These are phyloP conservation scores for Tetramorium bicarinatum DNA, from an alignment of 2,888 invertebrate genomes.

Conservation along the genomic window DNA sequence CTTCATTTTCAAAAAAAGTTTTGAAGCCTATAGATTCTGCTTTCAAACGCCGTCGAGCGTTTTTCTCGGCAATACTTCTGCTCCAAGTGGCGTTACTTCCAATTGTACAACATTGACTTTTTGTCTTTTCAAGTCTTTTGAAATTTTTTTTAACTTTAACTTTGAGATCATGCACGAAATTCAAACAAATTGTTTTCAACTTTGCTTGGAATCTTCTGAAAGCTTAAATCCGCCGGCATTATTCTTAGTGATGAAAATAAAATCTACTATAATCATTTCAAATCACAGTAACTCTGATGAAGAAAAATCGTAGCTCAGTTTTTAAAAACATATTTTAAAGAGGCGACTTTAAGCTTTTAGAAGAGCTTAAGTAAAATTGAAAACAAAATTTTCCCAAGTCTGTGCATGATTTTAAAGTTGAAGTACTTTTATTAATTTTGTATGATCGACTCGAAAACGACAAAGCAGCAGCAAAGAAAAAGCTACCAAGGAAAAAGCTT, in stretches of 20 bases:
- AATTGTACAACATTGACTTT: slow-evolving; percentile 19
- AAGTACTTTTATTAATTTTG: slow-evolving; percentile 27
- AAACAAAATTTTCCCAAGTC: slow-evolving; percentile 10
- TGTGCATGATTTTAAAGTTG: background rate
- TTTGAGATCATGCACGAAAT: slow-evolving; percentile 12
- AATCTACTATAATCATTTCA: background rate
- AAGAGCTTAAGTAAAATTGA: slow-evolving; percentile 4
- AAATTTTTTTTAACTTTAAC: slow-evolving; percentile 26
- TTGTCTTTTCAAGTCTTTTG: slow-evolving; percentile 4
- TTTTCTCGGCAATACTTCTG: slow-evolving; percentile 22
- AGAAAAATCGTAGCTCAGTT: slow-evolving; percentile 19
- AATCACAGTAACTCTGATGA: background rate
- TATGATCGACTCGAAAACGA: slow-evolving; percentile 3
- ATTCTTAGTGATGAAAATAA: slow-evolving; percentile 1
- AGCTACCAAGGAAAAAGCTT: background rate
- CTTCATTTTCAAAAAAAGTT: background rate
- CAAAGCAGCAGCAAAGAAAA: background rate
- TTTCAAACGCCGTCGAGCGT: background rate
- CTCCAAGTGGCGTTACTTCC: slow-evolving; percentile 21
- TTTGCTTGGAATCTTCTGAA: background rate
- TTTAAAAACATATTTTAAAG: background rate
- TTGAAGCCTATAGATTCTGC: slow-evolving; percentile 9
- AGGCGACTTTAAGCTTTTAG: background rate
- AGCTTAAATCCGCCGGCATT: background rate
- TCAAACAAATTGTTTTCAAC: slow-evolving; percentile 18